Percentiles rank a stretch among this genome's conserved stretches.
Conservation (phyloP, 1,140 invertebrate genomes). For the Listronotus oregonensis region DNA sequence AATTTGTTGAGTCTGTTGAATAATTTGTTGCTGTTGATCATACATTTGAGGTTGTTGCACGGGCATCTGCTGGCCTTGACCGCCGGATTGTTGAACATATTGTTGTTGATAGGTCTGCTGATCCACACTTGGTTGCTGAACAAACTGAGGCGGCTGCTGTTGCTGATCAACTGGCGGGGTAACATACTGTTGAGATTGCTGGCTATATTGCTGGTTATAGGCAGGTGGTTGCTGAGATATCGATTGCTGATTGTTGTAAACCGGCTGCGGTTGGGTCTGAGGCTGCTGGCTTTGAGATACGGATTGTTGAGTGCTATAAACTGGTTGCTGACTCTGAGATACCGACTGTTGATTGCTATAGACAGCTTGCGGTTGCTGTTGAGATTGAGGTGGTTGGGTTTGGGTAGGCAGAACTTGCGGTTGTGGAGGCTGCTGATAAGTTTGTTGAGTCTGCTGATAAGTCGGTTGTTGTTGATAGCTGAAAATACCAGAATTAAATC, state of each 20-base stretch:
- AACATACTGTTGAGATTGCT: slow-evolving; percentile 33
- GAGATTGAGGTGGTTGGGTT: slow-evolving; percentile 27
- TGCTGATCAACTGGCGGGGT: slow-evolving; percentile 53
- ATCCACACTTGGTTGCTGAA: slow-evolving; percentile 54
- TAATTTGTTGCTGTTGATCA: slow-evolving; percentile 32
- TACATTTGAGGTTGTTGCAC: slow-evolving; percentile 43
- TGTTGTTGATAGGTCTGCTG: slow-evolving; percentile 13
- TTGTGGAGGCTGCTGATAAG: slow-evolving; percentile 34
- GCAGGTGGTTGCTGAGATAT: slow-evolving; percentile 32
- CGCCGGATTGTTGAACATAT: background rate
- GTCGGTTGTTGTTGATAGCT: slow-evolving; percentile 22
- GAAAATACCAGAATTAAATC: slow-evolving; percentile 1
- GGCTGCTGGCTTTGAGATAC: slow-evolving; percentile 30
- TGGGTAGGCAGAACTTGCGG: slow-evolving; percentile 35
- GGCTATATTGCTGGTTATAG: slow-evolving; percentile 31
- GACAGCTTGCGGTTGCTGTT: slow-evolving; percentile 16
- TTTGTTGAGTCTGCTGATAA: slow-evolving; percentile 37
- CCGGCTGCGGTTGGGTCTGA: slow-evolving; percentile 15
- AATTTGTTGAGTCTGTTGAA: slow-evolving; percentile 21
- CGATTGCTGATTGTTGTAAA: slow-evolving; percentile 38
- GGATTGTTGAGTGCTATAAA: slow-evolving; percentile 1
- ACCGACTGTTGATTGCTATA: slow-evolving; percentile 37
- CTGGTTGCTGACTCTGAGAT: slow-evolving; percentile 30
- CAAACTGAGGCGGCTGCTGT: slow-evolving; percentile 48
- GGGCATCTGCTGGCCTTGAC: slow-evolving; percentile 48